phyloP scores from a whole-genome alignment of 2,113 vertebrate genomes.

The Blennius ocellaris region DNA sequence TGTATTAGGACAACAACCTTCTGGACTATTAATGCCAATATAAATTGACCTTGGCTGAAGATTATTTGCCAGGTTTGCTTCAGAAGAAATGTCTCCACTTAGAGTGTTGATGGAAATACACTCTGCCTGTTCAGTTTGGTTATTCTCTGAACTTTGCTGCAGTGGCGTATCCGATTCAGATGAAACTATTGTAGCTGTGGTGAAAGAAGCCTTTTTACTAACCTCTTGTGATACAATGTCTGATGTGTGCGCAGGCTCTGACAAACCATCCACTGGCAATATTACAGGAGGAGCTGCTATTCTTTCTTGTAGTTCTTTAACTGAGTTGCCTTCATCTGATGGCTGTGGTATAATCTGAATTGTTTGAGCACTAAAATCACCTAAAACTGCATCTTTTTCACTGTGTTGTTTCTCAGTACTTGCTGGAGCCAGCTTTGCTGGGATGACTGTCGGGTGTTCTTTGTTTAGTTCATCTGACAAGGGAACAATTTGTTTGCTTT shows the following conservation, averaged over 20 bases:
- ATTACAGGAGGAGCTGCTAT: constrained; percentile 10
- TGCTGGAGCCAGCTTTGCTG: neutral
- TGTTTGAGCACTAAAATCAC: neutral
- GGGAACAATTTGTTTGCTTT: neutral
- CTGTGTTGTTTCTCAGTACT: constrained; percentile 19
- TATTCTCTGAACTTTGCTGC: constrained; percentile 24
- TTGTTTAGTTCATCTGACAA: constrained; percentile 17
- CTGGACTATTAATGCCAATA: constrained; percentile 64
- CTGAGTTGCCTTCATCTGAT: constrained; percentile 13
- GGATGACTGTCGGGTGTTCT: neutral
- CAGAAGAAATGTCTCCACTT: neutral
- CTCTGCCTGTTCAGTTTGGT: constrained; percentile 11
- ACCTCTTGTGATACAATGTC: constrained; percentile 12
- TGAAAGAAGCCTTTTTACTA: neutral
- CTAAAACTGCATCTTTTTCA: neutral
- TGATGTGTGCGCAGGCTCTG: constrained; percentile 31
- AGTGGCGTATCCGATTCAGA: constrained; percentile 11
- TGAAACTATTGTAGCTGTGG: neutral
- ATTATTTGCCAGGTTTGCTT: constrained; percentile 8
- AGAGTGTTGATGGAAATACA: neutral
- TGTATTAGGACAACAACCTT: constrained; percentile 17
- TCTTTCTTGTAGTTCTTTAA: constrained; percentile 7
- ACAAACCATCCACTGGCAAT: constrained; percentile 2
- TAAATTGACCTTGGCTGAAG: constrained; percentile 59
- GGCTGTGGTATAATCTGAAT: constrained; percentile 10